Conservation (phyloP, 1,140 invertebrate genomes). For the Caenorhabditis briggsae region DNA sequence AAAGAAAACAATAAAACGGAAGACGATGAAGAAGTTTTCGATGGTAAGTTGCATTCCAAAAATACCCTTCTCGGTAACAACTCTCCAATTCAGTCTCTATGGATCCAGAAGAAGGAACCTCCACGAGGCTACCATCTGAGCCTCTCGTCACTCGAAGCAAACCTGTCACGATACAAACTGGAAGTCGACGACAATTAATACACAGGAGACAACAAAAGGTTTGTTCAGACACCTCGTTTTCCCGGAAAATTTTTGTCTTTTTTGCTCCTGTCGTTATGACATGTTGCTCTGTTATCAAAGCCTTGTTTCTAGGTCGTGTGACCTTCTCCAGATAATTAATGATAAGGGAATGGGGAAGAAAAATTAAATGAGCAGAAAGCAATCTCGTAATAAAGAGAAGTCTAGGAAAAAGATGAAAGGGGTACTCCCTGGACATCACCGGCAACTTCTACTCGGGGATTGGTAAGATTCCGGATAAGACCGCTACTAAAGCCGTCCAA, state of each 20-base stretch:
- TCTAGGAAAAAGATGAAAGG: background rate
- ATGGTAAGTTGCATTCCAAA: background rate
- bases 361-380: constrained; percentile 26
- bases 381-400: background rate
- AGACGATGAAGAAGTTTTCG: background rate
- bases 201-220: constrained; percentile 27
- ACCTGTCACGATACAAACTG: background rate
- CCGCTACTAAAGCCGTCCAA: no score
- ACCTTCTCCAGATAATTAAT: constrained; percentile 28
- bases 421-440: no score
- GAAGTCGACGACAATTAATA: constrained; percentile 19
- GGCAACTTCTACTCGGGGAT: no score
- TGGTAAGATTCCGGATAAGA: no score
- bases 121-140: background rate
- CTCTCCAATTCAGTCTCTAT: constrained; percentile 3
- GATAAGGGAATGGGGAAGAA: background rate
- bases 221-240: background rate
- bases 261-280: constrained; percentile 6
- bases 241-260: background rate
- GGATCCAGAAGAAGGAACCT: constrained; percentile 9
- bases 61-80: no score
- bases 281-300: constrained; percentile 13
- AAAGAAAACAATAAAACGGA: background rate
- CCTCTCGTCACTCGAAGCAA: background rate
- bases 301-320: constrained; percentile 4